phyloP scores from a whole-genome alignment of 2,113 vertebrate species.

The Callospermophilus lateralis region DNA sequence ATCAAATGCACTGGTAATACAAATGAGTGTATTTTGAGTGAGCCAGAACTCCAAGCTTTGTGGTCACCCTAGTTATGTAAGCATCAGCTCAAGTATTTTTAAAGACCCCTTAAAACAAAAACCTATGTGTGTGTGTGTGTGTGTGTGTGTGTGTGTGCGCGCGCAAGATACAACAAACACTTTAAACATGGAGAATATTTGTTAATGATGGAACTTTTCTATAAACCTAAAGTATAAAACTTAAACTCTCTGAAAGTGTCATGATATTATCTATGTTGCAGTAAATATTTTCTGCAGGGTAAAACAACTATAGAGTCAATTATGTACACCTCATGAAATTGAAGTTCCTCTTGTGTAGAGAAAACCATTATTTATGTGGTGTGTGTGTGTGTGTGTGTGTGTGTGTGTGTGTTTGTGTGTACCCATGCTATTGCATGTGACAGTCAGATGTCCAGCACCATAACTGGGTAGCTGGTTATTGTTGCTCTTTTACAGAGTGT shows the following conservation, averaged over 20 bases:
- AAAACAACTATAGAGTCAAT: neutral
- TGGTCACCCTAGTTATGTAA: neutral
- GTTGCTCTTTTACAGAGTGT: slow-evolving; percentile 53
- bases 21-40: slow-evolving; percentile 58
- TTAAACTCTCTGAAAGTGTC: slow-evolving; percentile 14
- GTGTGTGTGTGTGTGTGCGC: neutral
- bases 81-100: neutral
- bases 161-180: neutral
- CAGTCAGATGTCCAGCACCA: slow-evolving; percentile 41
- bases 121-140: neutral
- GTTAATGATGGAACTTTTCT: neutral
- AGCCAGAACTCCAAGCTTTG: slow-evolving; percentile 2
- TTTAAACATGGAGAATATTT: slow-evolving; percentile 55
- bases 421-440: neutral
- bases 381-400: neutral
- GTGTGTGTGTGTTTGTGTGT: neutral
- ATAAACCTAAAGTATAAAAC: slow-evolving; percentile 17
- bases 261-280: neutral
- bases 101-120: neutral
- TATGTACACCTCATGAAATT: neutral
- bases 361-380: neutral
- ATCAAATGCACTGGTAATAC: slow-evolving; percentile 2
- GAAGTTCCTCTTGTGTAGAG: neutral
- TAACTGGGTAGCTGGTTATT: slow-evolving; percentile 29
- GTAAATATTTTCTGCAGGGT: slow-evolving; percentile 26